These are phyloP conservation scores for Cerastis rubricosa DNA, from an alignment of 2,888 invertebrate species.

Conservation along the genomic window DNA sequence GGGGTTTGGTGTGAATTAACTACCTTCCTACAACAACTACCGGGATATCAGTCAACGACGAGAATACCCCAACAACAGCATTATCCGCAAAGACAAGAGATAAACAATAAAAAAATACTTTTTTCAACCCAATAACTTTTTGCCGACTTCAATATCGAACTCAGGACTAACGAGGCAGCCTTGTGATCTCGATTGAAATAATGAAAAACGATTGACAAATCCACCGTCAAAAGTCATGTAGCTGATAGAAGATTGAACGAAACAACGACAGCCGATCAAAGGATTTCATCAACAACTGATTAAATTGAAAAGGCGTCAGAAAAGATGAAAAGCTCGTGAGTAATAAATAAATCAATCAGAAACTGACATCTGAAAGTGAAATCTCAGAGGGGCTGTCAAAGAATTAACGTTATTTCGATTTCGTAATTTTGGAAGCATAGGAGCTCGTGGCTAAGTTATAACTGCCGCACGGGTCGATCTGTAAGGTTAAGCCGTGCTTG, in stretches of 20 bases:
- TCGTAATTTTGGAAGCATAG: background rate
- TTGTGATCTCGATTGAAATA: background rate
- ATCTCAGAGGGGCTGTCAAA: conserved; percentile 20
- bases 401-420: conserved; percentile 16
- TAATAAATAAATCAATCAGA: conserved; percentile 47
- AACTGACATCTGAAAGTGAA: conserved; percentile 9
- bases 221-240: background rate
- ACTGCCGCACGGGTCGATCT: no score
- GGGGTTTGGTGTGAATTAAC: no score
- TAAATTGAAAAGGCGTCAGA: conserved; percentile 32
- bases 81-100: no score
- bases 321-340: background rate
- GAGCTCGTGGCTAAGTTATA: background rate
- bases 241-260: background rate
- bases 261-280: conserved; percentile 18
- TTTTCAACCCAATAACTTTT: no score
- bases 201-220: background rate
- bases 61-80: no score
- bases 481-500: no score
- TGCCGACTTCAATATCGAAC: no score
- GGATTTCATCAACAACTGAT: conserved; percentile 27
- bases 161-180: no score
- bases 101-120: no score
- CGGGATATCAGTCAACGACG: no score
- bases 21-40: no score